phyloP scores from a whole-genome alignment of 2,113 vertebrate genomes.

The Pogona vitticeps region DNA sequence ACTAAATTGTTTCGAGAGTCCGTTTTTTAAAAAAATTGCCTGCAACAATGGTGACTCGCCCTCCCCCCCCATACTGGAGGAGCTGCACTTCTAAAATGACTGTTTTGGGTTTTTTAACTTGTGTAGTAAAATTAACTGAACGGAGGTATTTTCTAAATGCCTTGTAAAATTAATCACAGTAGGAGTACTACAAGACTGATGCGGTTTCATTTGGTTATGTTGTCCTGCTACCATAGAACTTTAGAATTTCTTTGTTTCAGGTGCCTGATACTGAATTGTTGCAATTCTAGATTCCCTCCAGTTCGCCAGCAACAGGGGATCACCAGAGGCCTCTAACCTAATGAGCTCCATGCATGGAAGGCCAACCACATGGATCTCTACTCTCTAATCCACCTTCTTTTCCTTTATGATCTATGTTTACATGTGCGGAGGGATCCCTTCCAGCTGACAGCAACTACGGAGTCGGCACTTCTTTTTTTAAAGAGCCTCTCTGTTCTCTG shows the following conservation, averaged over 20 bases:
- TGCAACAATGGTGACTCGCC: too few species aligned
- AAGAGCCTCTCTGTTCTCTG: constrained; percentile 69
- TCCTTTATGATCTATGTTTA: constrained; percentile 77
- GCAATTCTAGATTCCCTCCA: constrained; percentile 1
- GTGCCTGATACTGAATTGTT: background rate
- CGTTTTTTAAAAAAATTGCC: background rate
- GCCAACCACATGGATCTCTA: constrained; percentile 6
- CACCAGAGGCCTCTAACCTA: background rate
- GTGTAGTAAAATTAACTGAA: background rate
- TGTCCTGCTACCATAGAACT: background rate
- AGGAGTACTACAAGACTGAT: background rate
- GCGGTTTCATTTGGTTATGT: background rate
- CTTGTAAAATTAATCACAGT: background rate
- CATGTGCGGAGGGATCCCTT: constrained; percentile 77
- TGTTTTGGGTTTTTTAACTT: background rate
- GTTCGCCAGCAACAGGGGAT: background rate
- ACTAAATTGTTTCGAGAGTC: background rate
- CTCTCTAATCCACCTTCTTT: constrained; percentile 34
- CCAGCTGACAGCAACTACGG: constrained; percentile 76
- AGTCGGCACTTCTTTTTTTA: constrained; percentile 79
- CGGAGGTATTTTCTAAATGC: background rate
- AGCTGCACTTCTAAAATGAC: too few species aligned
- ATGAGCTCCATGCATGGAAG: background rate
- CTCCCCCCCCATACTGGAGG: background rate
- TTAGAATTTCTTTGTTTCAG: background rate